These are phyloP conservation scores for Drosophila mojavensis DNA, from an alignment of 1,140 invertebrate species.

Conservation along the genomic window DNA sequence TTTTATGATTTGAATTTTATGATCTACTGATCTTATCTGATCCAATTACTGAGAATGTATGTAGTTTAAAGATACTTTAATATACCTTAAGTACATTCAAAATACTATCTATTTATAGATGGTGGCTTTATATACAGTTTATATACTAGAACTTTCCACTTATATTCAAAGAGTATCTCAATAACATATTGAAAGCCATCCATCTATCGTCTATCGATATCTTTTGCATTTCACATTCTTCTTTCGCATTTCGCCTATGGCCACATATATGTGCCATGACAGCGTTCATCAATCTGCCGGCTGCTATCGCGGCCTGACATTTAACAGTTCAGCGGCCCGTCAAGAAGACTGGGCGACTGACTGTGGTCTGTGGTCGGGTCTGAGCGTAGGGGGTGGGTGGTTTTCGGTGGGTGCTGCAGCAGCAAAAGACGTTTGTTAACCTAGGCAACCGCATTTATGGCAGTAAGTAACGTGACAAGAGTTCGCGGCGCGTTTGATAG, in stretches of 20 bases:
- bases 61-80: too few species aligned
- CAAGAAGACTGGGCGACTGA: conserved; percentile 24
- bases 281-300: conserved; percentile 52
- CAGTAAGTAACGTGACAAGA: conserved; percentile 63
- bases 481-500: conserved; percentile 59
- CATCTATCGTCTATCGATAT: conserved; percentile 1
- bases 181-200: background rate
- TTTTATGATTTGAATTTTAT: too few species aligned
- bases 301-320: conserved; percentile 51
- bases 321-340: conserved; percentile 59
- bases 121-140: background rate
- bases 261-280: conserved; percentile 44
- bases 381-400: background rate
- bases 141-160: too few species aligned
- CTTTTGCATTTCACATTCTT: conserved; percentile 28
- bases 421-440: conserved; percentile 21
- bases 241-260: conserved; percentile 45
- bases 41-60: too few species aligned
- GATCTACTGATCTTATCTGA: too few species aligned
- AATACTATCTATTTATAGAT: too few species aligned
- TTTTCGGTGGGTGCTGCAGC: background rate
- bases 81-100: too few species aligned
- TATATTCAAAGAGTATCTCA: conserved; percentile 18
- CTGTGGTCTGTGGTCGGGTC: background rate
- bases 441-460: conserved; percentile 56